Evolutionary conservation across 2,888 invertebrate genomes (phyloP).

Genomic region (Strigamia crassipes): DNA sequence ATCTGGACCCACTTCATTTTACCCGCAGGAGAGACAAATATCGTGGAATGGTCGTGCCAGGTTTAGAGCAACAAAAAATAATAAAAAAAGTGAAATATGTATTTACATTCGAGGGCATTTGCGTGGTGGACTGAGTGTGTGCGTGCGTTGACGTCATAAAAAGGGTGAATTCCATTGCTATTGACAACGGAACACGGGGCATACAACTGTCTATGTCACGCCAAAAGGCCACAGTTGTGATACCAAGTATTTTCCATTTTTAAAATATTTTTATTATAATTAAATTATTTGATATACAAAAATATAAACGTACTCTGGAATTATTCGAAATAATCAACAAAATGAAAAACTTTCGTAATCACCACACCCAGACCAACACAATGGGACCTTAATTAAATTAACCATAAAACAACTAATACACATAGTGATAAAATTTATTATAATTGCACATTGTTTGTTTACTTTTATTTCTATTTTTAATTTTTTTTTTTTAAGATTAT

Average conservation of each 20-base stretch:
- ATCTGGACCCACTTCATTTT: slow-evolving; percentile 32
- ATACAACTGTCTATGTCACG: not conserved
- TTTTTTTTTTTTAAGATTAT: no score
- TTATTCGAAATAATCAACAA: no score
- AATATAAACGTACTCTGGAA: not conserved
- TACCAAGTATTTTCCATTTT: not conserved
- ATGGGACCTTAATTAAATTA: no score
- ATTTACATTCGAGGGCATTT: not conserved
- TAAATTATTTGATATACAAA: not conserved
- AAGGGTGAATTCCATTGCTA: slow-evolving; percentile 25
- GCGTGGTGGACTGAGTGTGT: slow-evolving; percentile 26
- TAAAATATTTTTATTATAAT: not conserved
- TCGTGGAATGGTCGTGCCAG: not conserved
- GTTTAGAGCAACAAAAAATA: not conserved
- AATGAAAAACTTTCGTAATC: no score
- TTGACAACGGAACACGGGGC: slow-evolving; percentile 13
- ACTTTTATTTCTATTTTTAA: no score
- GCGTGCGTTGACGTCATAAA: slow-evolving; percentile 31
- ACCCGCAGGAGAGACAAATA: not conserved
- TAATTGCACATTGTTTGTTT: no score
- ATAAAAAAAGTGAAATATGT: slow-evolving; percentile 8
- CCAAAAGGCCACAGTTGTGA: not conserved
- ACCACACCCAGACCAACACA: no score
- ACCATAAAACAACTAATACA: no score
- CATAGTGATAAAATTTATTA: no score